Conservation (phyloP, 2,113 vertebrate genomes). For the Leptosomus discolor region DNA sequence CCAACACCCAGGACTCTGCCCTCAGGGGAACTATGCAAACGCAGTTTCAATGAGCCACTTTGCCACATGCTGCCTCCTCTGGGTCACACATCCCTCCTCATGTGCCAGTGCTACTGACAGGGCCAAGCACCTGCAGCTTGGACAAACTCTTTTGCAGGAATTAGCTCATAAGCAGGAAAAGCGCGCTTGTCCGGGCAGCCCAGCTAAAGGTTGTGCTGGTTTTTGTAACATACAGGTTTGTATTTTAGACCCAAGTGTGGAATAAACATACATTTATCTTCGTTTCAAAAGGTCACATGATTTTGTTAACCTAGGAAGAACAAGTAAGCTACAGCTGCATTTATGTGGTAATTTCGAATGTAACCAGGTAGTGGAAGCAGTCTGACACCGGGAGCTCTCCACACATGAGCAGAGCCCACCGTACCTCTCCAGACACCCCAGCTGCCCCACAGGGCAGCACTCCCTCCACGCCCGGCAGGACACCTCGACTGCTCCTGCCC, state of each 20-base stretch:
- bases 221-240: neutral
- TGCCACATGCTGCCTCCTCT: neutral
- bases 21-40: neutral
- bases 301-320: neutral
- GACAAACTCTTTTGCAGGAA: rapidly evolving
- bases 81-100: neutral
- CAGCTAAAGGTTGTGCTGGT: neutral
- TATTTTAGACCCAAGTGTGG: neutral
- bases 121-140: rapidly evolving
- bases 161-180: neutral
- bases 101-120: rapidly evolving
- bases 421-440: neutral
- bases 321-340: neutral
- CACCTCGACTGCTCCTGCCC: too few species aligned
- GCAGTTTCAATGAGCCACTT: rapidly evolving
- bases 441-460: neutral
- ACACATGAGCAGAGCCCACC: neutral
- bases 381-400: neutral
- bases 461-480: neutral
- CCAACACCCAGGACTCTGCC: neutral
- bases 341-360: neutral
- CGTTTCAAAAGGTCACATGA: neutral
- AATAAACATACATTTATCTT: neutral
- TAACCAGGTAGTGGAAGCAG: neutral
- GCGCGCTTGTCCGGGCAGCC: rapidly evolving